phyloP scores from a whole-genome alignment of 2,888 invertebrate genomes.

The Chromoteleia sp. region DNA sequence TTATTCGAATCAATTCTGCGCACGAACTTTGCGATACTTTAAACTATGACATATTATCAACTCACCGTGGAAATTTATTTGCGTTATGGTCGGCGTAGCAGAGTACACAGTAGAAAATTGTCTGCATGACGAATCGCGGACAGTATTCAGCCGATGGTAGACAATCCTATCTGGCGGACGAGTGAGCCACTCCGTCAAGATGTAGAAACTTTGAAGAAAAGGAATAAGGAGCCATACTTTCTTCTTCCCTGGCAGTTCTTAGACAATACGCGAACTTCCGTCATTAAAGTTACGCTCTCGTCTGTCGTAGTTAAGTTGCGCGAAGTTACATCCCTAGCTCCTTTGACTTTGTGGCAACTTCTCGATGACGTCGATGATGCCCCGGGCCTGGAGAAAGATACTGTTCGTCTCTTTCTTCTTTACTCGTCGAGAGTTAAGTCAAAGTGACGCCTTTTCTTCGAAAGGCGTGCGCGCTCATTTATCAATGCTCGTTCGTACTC shows the following conservation, averaged over 20 bases:
- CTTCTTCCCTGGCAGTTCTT: slow-evolving; percentile 79
- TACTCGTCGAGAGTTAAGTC: background rate
- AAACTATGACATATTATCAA: slow-evolving; percentile 18
- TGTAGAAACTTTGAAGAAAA: slow-evolving; percentile 79
- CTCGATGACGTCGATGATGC: slow-evolving; percentile 56
- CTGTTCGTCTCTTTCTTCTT: slow-evolving; percentile 8
- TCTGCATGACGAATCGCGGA: slow-evolving; percentile 55
- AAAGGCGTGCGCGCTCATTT: slow-evolving; percentile 50
- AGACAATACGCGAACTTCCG: slow-evolving; percentile 83
- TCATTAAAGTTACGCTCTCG: slow-evolving; percentile 82
- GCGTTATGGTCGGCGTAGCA: slow-evolving; percentile 13
- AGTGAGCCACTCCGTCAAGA: slow-evolving; percentile 73
- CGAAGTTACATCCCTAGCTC: slow-evolving; percentile 73
- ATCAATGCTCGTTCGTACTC: slow-evolving; percentile 52
- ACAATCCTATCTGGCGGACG: slow-evolving; percentile 76
- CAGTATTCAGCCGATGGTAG: slow-evolving; percentile 69
- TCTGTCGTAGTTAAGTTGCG: slow-evolving; percentile 76
- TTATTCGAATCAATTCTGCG: no score
- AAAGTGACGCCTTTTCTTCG: slow-evolving; percentile 38
- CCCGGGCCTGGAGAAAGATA: slow-evolving; percentile 34
- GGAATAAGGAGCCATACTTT: slow-evolving; percentile 77
- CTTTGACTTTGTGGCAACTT: slow-evolving; percentile 63
- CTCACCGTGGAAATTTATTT: slow-evolving; percentile 39
- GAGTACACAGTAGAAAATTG: slow-evolving; percentile 50
- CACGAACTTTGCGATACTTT: no score